Base-by-base conservation (phyloP, 2,797 vertebrate species). In the Pyrocephalus nanus region DNA sequence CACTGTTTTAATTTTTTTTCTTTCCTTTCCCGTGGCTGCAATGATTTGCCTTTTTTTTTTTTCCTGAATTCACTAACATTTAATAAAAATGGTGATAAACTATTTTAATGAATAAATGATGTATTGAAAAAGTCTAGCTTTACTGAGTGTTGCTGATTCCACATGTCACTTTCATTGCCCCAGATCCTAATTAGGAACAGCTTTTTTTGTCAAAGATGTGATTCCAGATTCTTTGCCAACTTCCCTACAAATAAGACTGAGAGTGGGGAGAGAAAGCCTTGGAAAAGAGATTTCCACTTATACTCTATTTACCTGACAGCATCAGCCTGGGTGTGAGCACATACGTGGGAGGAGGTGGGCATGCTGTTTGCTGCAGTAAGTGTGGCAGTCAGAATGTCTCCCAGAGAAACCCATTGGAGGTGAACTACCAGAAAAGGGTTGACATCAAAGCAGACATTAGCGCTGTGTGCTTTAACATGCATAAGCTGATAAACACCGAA, bases 321-420 rank as follows among this genome's bases (percentile, higher is more conserved):
- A 29, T 34, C 26, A 53, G 23, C 48, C 72, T 45, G 60, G 13
- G 16, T 55, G 11, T 3, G 0, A 5, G 8, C 0, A 2, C 0
- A 1, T 6, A 11, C 1, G 0, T 6, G 1, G 6, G 19, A 48
- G 45, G 50, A 87, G 60, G 21, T 55, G 7, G 34, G 9, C 13
- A 3, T 4, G 14, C 12, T n/a, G 51, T 43, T 84, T 51, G 64
- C 23, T 22, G 22, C 2, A 0, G 8, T 25, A 57, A 1, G 1
- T 27, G 36, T 2, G 5, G 16, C 48, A 53, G 18, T 15, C 8
- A 2, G 38, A 53, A 30, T 30, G 29, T 80, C 36, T 12, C 38
- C 25, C 58, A 5, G 30, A 50, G 45, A 90, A 82, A 89, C 26
- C 25, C 48, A 50, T 26, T 6, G 32, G 13, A 51, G 21, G 26